Base-by-base conservation (phyloP, 2,888 invertebrate genomes). In the Drosophila conformis region DNA sequence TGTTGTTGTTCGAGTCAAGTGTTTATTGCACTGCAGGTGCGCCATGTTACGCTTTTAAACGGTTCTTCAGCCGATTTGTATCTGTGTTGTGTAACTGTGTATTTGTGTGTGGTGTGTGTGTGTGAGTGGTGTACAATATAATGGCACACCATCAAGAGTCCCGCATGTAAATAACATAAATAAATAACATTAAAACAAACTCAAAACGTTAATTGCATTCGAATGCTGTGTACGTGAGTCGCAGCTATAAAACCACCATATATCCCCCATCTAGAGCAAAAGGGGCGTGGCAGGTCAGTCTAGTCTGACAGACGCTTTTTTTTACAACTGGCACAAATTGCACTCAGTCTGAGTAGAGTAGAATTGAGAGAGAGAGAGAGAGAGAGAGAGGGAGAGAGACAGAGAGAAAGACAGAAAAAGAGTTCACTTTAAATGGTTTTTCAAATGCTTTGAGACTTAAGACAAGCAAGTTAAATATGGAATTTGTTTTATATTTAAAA, bases 1-100 rank as follows among this genome's bases (percentile, higher is more conserved):
- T 62, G 59, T 18, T 54, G 57, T 49, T 52, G 76, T 61, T 46
- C 31, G 42, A 75, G 61, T 69, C 81, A 78, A 80, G 80, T 80
- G 80, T 82, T 80, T 80, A 80, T 82, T 69, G 80, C 78, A 83
- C 62, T 89, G 87, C 89, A 83, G 83, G 74, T 75, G 72, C 70
- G 82, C 56, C 72, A 76, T 65, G 80, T 72, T 70, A 75, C 72
- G 73, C 60, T 80, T 82, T 82, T 76, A 82, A 87, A 87, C 87
- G 85, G 85, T 75, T 69, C 66, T 68, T 62, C 54, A 70, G 66
- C 57, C 73, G 78, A 81, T 81, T 78, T 73, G 74, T 56, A 63
- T 80, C 77, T 65, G 52, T 42, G 29, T 54, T 49, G 49, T 4
- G 38, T 11, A 21, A 40, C 21, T 67, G 36, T 57, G 51, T 64